Evolutionary conservation across 2,797 vertebrate genomes (phyloP).

Genomic region (Thamnophis elegans): DNA sequence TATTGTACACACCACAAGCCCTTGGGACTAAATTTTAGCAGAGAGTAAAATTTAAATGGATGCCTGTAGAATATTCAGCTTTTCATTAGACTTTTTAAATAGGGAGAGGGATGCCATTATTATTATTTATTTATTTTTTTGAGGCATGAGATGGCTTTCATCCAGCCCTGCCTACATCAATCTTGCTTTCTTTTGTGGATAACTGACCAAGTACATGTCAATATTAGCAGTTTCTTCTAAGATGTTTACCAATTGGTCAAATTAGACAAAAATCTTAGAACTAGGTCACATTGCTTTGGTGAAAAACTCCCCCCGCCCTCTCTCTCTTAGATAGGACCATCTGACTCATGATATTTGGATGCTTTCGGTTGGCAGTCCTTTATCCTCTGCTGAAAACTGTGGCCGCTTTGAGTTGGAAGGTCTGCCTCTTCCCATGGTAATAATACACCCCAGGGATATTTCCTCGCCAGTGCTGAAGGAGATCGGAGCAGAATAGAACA

Average conservation of each 20-base stretch:
- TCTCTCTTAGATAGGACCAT: neutral
- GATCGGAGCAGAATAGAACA: neutral
- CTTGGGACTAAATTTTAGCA: neutral
- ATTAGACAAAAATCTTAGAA: neutral
- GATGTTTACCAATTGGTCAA: neutral
- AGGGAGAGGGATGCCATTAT: neutral
- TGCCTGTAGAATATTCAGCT: neutral
- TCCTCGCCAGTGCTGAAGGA: constrained; percentile 20
- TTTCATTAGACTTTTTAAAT: neutral
- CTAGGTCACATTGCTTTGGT: neutral
- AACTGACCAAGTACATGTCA: neutral
- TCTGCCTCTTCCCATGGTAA: constrained; percentile 55
- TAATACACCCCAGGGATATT: constrained; percentile 15
- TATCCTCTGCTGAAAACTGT: constrained; percentile 2
- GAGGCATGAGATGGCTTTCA: neutral
- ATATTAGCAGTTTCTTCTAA: neutral
- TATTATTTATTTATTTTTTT: neutral
- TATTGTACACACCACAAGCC: neutral
- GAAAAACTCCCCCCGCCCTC: neutral
- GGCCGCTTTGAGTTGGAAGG: constrained; percentile 1
- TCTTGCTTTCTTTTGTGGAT: neutral
- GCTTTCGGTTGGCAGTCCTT: neutral
- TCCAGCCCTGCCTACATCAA: neutral
- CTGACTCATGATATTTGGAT: constrained; percentile 9
- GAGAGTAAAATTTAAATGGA: neutral